Evolutionary conservation across 2,113 vertebrate genomes (phyloP).

Genomic region (Tonatia bakeri): DNA sequence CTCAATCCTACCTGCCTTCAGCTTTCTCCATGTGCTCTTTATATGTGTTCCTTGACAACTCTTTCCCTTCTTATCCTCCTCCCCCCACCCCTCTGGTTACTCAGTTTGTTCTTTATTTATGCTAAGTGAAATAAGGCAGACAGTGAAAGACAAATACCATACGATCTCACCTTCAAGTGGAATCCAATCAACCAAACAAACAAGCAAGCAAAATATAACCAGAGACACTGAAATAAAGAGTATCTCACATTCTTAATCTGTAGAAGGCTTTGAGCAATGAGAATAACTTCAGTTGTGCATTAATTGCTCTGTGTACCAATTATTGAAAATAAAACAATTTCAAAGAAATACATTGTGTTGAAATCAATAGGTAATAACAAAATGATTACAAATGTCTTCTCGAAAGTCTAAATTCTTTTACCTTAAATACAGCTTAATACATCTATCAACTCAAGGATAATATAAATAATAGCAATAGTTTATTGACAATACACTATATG

Average conservation of each 20-base stretch:
- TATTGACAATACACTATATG: not conserved
- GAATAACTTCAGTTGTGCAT: not conserved
- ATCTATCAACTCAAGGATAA: not conserved
- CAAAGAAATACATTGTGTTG: not conserved
- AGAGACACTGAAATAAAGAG: too few species aligned
- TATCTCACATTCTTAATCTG: not conserved
- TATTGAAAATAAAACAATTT: constrained; percentile 20
- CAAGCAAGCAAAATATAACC: too few species aligned
- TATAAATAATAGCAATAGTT: not conserved
- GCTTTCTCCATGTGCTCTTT: too few species aligned
- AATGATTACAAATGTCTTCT: not conserved
- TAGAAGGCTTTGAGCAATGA: not conserved
- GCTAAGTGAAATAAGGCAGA: too few species aligned
- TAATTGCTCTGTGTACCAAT: not conserved
- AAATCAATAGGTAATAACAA: not conserved
- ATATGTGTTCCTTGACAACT: too few species aligned
- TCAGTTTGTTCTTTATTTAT: too few species aligned
- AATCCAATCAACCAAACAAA: too few species aligned
- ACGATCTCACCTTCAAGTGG: too few species aligned
- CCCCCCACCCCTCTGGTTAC: too few species aligned
- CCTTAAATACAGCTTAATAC: not conserved
- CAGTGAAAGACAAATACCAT: too few species aligned
- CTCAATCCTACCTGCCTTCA: too few species aligned
- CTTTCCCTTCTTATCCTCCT: too few species aligned
- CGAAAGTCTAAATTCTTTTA: not conserved